phyloP scores from a whole-genome alignment of 2,797 vertebrate species.

The Myotis findleyi region DNA sequence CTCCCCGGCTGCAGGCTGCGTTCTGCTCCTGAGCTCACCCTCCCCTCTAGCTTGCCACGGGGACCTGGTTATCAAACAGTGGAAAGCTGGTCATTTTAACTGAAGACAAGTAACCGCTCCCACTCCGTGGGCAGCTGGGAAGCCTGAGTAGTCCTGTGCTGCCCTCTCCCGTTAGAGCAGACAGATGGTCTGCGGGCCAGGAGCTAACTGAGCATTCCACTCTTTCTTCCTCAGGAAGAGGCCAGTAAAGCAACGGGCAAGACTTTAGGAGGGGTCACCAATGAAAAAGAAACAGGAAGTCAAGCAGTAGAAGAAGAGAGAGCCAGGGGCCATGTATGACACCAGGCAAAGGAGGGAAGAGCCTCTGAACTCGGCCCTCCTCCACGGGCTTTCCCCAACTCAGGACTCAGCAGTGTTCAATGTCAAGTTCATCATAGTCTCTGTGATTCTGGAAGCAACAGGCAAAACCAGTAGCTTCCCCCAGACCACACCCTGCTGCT shows the following conservation, averaged over 20 bases:
- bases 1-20: accelerated
- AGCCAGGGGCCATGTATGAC: conserved; percentile 84
- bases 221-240: conserved; percentile 84
- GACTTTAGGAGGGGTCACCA: background rate
- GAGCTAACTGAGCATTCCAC: background rate
- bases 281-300: conserved; percentile 60
- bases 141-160: accelerated
- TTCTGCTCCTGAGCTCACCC: background rate
- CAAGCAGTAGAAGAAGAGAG: conserved; percentile 68
- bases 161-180: background rate
- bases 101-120: background rate
- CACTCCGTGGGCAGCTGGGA: accelerated
- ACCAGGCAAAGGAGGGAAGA: conserved; percentile 74
- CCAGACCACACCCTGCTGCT: conserved; percentile 65
- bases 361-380: conserved; percentile 78
- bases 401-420: conserved; percentile 86
- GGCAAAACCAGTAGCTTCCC: conserved; percentile 79
- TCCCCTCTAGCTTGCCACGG: background rate
- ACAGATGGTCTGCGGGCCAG: background rate
- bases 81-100: background rate
- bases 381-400: conserved; percentile 83
- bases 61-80: background rate
- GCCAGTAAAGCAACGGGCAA: conserved; percentile 81
- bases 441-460: conserved; percentile 87
- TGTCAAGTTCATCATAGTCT: conserved; percentile 87